Base-by-base conservation (phyloP, 2,888 invertebrate species). In the Spisula solida region DNA sequence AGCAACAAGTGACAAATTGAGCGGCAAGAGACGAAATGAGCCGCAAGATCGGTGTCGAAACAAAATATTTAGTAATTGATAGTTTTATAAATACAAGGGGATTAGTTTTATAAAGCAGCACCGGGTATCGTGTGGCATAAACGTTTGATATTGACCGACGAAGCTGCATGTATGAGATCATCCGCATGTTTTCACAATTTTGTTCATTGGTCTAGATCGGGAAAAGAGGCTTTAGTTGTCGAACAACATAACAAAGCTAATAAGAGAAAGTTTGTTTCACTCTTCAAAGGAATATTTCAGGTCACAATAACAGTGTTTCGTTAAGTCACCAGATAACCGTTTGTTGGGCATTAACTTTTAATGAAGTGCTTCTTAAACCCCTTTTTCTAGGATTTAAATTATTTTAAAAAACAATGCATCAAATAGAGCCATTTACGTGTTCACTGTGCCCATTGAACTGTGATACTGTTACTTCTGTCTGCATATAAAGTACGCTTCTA, bases 1-100 rank as follows among this genome's bases (percentile, higher is more conserved):
- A 86, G 85, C 70, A 85, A 82, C 85, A 83, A 55, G 51, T 34
- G 83, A 56, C 80, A 82, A 86, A 86, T 88, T 75, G 75, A 83
- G 85, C 70, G 85, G 78, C 89, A 83, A 79, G 51, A 60, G 83
- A 56, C 82, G 80, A 86, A 84, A 86, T 29, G 60, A 47, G 60
- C 84, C 56, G 18, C 82, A 82, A 34, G 75, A 86, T 86, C 16
- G 79, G 84, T 85, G 88, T 78, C 88, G 82, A 86, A 86, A 81
- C 81, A 86, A 86, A 75, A 81, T 83, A 82, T 83, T 88, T 88
- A 56, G 87, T 48, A 83, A 87, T 87, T 83, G 87, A 87, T 87
- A 83, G 87, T 75, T 75, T 78, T 83, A 60, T 80, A 83, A 87
- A 81, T 51, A 56, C 83, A 87, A 87, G 83, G 66, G 25, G 82